Base-by-base conservation (phyloP, 2,797 vertebrate genomes). In the Erpetoichthys calabaricus region DNA sequence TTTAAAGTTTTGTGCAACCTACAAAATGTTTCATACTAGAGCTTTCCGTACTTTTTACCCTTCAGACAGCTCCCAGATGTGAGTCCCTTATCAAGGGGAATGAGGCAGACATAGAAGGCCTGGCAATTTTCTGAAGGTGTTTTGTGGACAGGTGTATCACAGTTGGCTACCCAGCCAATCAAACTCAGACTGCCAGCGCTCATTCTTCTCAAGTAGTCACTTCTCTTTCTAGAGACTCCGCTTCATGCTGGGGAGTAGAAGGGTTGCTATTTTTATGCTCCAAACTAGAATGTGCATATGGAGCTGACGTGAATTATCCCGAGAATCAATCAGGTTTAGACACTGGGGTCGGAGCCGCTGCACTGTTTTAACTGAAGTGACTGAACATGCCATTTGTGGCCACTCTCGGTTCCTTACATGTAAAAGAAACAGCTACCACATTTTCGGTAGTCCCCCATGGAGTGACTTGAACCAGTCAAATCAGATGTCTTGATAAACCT, bases 81-180 rank as follows among this genome's bases (percentile, higher is more conserved):
- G 25, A 25, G 25, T 25, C 25, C 25, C 25, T 25, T 25, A 25
- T 25, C 25, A 25, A 25, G 25, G 25, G 25, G 25, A 25, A 25
- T 1, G 25, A 25, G 25, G 25, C 25, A 49, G 7, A 6, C 47
- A 49, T 49, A 7, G 47, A 49, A 49, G 47, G 47, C n/a, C n/a
- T 49, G 47, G 1, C n/a, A 4, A 7, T 49, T 49, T 49, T 47
- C n/a, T 49, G 47, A n/a, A 7, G 47, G 47, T 49, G n/a, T 49
- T 49, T 49, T n/a, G n/a, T n/a, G n/a, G n/a, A 49, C 47, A 49
- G 47, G 47, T 49, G 47, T 49, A 49, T 7, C 47, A 49, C 47
- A 49, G 47, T 49, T 3, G 47, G 47, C 47, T 49, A 49, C 47
- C 47, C 3, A 6, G 47, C 7, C 47, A 4, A 49, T 49, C 47